Percentiles rank a stretch among this genome's conserved stretches.
These are phyloP conservation scores for Rhabdomys dilectus DNA, from an alignment of 2,113 vertebrate species.

Conservation along the genomic window DNA sequence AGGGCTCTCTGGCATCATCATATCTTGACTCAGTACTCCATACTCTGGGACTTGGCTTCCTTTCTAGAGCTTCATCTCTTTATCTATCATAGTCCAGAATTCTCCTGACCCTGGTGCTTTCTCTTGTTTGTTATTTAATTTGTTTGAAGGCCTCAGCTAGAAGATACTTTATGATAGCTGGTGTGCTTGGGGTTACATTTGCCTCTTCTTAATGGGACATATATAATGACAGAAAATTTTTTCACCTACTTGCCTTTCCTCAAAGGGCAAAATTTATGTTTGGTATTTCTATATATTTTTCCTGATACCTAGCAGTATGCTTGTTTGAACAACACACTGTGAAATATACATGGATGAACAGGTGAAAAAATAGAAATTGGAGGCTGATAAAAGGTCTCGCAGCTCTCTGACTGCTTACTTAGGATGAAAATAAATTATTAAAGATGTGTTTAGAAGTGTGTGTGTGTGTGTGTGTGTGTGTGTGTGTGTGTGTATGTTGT, in stretches of 20 bases:
- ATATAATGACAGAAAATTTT: background rate
- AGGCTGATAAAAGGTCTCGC: background rate
- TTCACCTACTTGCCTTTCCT: background rate
- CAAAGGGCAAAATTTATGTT: background rate
- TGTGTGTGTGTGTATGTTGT: background rate
- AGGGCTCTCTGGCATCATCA: background rate
- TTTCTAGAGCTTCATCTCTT: rapidly evolving
- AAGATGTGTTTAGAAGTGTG: background rate
- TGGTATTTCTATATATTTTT: constrained; percentile 23
- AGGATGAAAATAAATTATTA: background rate
- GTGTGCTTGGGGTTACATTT: background rate
- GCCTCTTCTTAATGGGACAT: background rate
- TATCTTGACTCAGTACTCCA: background rate
- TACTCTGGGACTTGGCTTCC: background rate
- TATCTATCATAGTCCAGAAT: background rate
- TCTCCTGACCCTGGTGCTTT: background rate
- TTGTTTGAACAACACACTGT: background rate
- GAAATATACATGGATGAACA: background rate
- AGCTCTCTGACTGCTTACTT: background rate
- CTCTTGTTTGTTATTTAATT: too few species aligned
- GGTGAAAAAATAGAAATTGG: background rate
- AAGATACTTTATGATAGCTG: background rate
- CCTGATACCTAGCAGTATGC: background rate
- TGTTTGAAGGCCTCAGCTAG: background rate
- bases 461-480: background rate